Base-by-base conservation (phyloP, 2,797 vertebrate genomes). In the Cryptoblepharus egeriae region DNA sequence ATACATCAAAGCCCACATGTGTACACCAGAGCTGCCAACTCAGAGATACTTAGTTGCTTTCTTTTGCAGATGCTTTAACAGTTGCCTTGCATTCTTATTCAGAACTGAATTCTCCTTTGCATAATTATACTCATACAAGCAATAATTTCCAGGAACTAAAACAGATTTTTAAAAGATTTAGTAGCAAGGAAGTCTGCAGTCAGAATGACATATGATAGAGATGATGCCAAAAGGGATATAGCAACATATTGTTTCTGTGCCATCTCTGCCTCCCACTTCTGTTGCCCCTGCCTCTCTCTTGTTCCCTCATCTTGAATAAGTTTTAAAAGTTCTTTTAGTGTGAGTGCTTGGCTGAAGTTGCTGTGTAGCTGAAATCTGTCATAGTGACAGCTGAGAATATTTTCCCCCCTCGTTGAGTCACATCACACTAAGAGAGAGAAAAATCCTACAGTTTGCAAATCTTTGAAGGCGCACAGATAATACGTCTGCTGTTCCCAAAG, bases 321-420 rank as follows among this genome's bases (percentile, higher is more conserved):
- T 84, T 88, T 84, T 80, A 79, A 83, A 90, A 52, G 42, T 88
- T 75, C 26, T 73, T 84, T 85, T 83, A 55, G 73, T 42, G 45
- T 67, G 75, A 88, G 45, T 67, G 77, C 39, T 88, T 79, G 83
- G 22, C 32, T 79, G 61, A 79, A 77, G 75, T 83, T 77, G 73
- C 82, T 35, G 57, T 75, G 10, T 55, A 80, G 82, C 75, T 18
- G 30, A 88, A 91, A 88, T 81, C 65, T 80, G 69, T 30, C 80
- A 79, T 82, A 76, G 22, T 85, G 57, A 88, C n/a, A 77, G 52
- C 24, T 76, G 79, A 67, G 81, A 86, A 39, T 71, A 67, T 83
- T 87, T 83, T 80, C 74, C 18, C 52, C 3, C 18, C 70, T 49
- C 35, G 61, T 68, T 77, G 80, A 30, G 78, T 12, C 35, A 5